Evolutionary conservation across 2,888 invertebrate species (phyloP).

Genomic region (Leptinotarsa haldemani): DNA sequence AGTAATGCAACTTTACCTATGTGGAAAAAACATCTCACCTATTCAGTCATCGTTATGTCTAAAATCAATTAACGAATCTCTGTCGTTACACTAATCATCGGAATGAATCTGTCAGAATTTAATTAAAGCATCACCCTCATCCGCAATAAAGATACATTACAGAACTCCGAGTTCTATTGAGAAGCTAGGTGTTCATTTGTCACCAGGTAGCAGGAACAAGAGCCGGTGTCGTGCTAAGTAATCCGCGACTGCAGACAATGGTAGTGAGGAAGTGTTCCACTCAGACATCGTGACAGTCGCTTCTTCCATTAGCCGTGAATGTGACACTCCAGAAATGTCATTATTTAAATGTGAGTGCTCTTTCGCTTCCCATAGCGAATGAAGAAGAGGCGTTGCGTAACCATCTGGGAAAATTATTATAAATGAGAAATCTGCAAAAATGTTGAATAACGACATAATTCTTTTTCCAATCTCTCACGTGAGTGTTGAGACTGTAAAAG

Average conservation of each 20-base stretch:
- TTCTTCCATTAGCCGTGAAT: constrained; percentile 58
- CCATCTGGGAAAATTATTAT: too few relatives aligned
- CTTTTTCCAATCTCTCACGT: too few relatives aligned
- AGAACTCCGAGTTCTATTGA: constrained; percentile 51
- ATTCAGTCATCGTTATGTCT: background rate
- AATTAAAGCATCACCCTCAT: constrained; percentile 13
- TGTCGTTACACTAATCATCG: background rate
- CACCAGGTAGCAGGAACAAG: constrained; percentile 51
- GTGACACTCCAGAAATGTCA: constrained; percentile 19
- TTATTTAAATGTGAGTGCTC: constrained; percentile 18
- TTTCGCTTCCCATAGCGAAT: background rate
- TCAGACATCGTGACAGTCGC: constrained; percentile 61
- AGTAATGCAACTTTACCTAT: too few relatives aligned
- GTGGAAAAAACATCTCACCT: too few relatives aligned
- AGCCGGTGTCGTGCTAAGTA: constrained; percentile 55
- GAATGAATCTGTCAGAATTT: background rate
- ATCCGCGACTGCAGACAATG: constrained; percentile 59
- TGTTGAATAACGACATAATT: too few relatives aligned
- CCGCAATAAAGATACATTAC: constrained; percentile 32
- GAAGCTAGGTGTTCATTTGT: constrained; percentile 64
- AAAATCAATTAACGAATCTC: background rate
- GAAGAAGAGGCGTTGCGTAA: background rate
- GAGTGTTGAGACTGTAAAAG: too few relatives aligned
- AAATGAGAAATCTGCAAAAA: too few relatives aligned
- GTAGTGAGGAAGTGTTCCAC: constrained; percentile 60